phyloP scores from a whole-genome alignment of 2,113 vertebrate genomes.

The Vombatus ursinus region DNA sequence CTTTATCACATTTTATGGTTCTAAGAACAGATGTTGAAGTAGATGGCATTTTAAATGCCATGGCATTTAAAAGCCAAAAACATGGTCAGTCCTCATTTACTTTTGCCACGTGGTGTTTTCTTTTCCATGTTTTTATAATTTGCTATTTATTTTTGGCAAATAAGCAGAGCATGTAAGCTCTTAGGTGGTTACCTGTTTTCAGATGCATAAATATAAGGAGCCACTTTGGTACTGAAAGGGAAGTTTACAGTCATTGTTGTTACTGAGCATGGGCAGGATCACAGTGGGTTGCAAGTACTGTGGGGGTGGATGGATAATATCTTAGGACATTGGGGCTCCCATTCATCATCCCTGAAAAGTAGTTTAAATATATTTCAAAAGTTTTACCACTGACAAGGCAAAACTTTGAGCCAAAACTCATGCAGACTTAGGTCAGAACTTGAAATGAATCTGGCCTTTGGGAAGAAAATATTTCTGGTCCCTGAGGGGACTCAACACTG shows the following conservation, averaged over 20 bases:
- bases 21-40: background rate
- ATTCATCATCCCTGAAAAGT: background rate
- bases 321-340: background rate
- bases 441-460: background rate
- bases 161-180: background rate
- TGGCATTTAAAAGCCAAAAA: background rate
- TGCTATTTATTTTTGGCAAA: constrained; percentile 27
- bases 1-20: background rate
- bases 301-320: background rate
- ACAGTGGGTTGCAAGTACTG: background rate
- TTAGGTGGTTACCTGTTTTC: constrained; percentile 6
- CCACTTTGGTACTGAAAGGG: background rate
- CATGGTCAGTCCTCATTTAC: background rate
- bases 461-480: background rate
- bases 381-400: background rate
- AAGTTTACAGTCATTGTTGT: too few relatives aligned
- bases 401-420: background rate
- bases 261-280: background rate
- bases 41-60: background rate
- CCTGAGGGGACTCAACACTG: background rate
- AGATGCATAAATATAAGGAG: constrained; percentile 4
- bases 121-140: constrained; percentile 62
- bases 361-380: constrained; percentile 29
- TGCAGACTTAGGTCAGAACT: background rate
- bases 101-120: constrained; percentile 45